phyloP scores from a whole-genome alignment of 2,797 vertebrate species.

The Squalus acanthias region DNA sequence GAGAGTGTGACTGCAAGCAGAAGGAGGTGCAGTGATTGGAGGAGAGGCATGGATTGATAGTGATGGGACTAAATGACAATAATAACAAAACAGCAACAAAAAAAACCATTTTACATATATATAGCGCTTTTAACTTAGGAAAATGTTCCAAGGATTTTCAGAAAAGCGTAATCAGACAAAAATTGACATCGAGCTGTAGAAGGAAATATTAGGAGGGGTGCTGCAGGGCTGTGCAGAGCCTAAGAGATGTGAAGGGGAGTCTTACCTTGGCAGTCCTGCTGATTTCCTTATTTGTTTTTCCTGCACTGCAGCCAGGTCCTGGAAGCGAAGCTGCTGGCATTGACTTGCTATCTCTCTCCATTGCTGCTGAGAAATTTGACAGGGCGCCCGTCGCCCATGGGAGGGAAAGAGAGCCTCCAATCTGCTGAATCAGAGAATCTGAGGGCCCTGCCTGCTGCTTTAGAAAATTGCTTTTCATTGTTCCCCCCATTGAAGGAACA shows the following conservation, averaged over 20 bases:
- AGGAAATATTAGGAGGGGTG: not conserved
- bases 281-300: not conserved
- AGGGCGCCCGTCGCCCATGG: not conserved
- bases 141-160: not conserved
- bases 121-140: not conserved
- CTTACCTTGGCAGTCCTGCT: not conserved
- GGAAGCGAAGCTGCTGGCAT: not conserved
- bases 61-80: not conserved
- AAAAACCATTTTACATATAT: not conserved
- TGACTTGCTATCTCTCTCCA: not conserved
- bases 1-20: not conserved
- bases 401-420: no score
- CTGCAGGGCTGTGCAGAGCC: not conserved
- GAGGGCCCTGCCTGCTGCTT: not conserved
- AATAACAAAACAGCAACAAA: not conserved
- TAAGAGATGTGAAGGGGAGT: not conserved
- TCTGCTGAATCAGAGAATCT: not conserved
- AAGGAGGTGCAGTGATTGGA: not conserved
- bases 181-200: not conserved
- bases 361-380: not conserved
- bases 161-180: not conserved
- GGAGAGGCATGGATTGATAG: not conserved
- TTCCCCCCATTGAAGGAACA: not conserved
- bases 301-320: not conserved
- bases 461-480: not conserved